A percentile compares a stretch with the other conserved stretches of the same genome.
Evolutionary conservation across 2,888 invertebrate genomes (phyloP).

Genomic region (Marasmarcha lunaedactyla): DNA sequence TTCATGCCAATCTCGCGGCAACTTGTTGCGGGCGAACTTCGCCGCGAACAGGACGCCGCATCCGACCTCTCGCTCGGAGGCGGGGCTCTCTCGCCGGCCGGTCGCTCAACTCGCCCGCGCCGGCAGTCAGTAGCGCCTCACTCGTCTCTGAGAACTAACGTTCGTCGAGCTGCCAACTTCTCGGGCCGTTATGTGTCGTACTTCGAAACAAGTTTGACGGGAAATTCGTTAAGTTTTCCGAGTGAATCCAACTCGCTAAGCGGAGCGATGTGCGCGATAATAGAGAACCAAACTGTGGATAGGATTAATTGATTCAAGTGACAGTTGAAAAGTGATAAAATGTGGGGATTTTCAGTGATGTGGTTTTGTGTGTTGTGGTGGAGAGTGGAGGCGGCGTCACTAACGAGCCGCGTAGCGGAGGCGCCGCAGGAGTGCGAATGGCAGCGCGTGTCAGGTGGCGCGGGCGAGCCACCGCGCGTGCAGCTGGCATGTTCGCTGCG

Average conservation of each 20-base stretch:
- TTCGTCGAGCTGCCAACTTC: conserved; percentile 20
- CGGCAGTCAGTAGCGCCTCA: conserved; percentile 47
- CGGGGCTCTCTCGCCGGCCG: conserved; percentile 54
- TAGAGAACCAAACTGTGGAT: conserved; percentile 43
- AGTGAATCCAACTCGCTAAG: conserved; percentile 49
- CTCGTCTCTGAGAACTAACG: conserved; percentile 34
- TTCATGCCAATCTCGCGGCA: conserved; percentile 66
- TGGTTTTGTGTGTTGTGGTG: conserved; percentile 49
- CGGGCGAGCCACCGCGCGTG: conserved; percentile 67
- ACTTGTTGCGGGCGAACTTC: conserved; percentile 69
- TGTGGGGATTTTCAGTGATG: conserved; percentile 54
- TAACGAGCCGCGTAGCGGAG: conserved; percentile 69
- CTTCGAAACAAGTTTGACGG: conserved; percentile 69
- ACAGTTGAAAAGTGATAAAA: conserved; percentile 62
- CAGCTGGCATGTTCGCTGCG: conserved; percentile 75
- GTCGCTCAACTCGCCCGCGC: conserved; percentile 53
- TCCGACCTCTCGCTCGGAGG: conserved; percentile 52
- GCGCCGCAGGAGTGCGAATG: conserved; percentile 81
- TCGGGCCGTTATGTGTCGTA: conserved; percentile 62
- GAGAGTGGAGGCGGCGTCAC: conserved; percentile 49
- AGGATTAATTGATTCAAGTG: conserved; percentile 60
- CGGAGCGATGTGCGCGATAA: conserved; percentile 58
- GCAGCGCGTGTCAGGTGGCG: conserved; percentile 68
- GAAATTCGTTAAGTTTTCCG: conserved; percentile 64
- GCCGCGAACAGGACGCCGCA: conserved; percentile 39